Conservation (phyloP, 2,113 vertebrate species). For the Pithys albifrons region DNA sequence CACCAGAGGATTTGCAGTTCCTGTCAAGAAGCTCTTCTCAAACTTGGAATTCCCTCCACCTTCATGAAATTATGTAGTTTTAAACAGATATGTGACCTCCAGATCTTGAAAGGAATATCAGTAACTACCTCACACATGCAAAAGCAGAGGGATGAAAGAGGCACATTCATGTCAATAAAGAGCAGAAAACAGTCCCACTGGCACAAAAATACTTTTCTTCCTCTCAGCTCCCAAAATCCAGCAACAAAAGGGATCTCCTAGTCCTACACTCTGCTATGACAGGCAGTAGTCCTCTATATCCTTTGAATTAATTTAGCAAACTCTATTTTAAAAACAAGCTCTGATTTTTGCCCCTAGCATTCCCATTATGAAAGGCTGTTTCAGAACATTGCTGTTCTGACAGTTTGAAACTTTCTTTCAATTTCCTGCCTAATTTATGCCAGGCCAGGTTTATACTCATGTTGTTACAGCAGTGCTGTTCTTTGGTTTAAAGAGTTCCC, state of each 20-base stretch:
- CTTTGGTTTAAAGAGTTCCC: conserved; percentile 28
- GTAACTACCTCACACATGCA: conserved; percentile 5
- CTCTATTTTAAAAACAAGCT: conserved; percentile 53
- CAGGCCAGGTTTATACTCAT: background rate
- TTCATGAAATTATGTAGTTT: conserved; percentile 45
- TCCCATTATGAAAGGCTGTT: conserved; percentile 57
- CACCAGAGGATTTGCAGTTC: background rate
- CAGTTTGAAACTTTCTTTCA: conserved; percentile 43
- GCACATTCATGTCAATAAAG: conserved; percentile 48
- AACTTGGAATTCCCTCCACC: background rate
- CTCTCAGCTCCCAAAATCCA: background rate
- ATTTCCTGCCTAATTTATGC: conserved; percentile 58
- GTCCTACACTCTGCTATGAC: background rate
- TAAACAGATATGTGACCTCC: conserved; percentile 45
- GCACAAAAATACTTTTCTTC: background rate
- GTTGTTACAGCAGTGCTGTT: background rate
- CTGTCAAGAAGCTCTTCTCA: background rate
- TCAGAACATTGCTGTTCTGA: conserved; percentile 49
- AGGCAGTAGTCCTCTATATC: background rate
- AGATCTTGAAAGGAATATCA: conserved; percentile 39
- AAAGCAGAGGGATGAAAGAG: conserved; percentile 2
- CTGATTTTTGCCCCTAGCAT: conserved; percentile 57
- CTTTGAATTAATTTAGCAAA: conserved; percentile 55
- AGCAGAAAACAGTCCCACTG: background rate
- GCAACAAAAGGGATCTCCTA: conserved; percentile 54